Evolutionary conservation across 1,140 invertebrate genomes (phyloP).

Genomic region (Daktulosphaira vitifoliae): DNA sequence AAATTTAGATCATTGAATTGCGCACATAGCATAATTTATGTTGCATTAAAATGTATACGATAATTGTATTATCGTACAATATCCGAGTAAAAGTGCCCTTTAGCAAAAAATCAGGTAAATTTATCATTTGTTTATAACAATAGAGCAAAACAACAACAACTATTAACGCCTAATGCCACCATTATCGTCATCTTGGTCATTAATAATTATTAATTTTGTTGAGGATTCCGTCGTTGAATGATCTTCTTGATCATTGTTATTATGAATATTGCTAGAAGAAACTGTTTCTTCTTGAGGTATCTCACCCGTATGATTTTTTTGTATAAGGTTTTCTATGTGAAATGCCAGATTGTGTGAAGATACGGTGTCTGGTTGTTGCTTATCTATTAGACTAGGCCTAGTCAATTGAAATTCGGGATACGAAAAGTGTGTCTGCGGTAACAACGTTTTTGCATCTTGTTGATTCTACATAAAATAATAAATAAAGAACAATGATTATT

Average conservation of each 20-base stretch:
- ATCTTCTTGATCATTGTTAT: conserved; percentile 4
- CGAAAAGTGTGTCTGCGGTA: neutral
- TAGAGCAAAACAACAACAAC: too few species aligned
- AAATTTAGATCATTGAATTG: too few species aligned
- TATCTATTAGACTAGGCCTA: neutral
- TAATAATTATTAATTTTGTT: conserved; percentile 19
- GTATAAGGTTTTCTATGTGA: conserved; percentile 25
- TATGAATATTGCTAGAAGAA: conserved; percentile 14
- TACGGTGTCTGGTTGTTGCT: conserved; percentile 1
- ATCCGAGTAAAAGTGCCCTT: too few species aligned
- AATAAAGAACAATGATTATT: neutral
- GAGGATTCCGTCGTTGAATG: neutral
- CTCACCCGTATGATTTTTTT: conserved; percentile 16
- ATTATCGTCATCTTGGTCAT: conserved; percentile 7
- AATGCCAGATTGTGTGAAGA: conserved; percentile 22
- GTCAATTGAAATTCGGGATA: conserved; percentile 20
- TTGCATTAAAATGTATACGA: too few species aligned
- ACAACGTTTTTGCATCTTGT: conserved; percentile 8
- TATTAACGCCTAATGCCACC: neutral
- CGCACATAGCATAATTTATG: too few species aligned
- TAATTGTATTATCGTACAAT: too few species aligned
- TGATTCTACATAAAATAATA: neutral
- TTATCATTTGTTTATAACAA: too few species aligned
- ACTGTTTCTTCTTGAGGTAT: conserved; percentile 15
- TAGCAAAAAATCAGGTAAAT: too few species aligned